Evolutionary conservation across 1,140 invertebrate genomes (phyloP), one percentile per base, ranked within the genome.

Genomic region (Cecropterus lyciades): DNA sequence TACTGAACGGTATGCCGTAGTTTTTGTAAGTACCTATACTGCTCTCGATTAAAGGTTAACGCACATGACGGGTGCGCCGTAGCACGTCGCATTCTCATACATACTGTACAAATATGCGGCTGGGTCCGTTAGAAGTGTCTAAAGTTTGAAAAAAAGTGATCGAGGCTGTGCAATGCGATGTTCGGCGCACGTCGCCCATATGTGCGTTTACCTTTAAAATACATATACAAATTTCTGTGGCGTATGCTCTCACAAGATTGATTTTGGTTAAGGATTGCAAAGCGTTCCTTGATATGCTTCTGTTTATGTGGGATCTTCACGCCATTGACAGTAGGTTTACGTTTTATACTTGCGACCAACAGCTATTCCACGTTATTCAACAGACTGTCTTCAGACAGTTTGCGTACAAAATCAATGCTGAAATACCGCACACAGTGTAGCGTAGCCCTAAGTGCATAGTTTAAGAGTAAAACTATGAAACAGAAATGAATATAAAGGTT

Each of bases 401-500:
- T 51, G 60, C 60, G 48, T 63, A 63, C 46, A 63, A 63, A 63
- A 63, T 10, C 48, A 14, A 63, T 14, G 46, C 52, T 63, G 55
- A 40, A 43, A 75, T 71, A 72, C 63, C 75, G 74, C 74, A 76
- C 73, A 74, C 72, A 73, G 75, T 81, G 73, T 79, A 76, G 75
- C 63, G 51, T 87, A 87, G 81, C 73, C 78, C 76, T 87, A 85
- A 89, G 84, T 59, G 72, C 65, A 82, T 86, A 87, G 81, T 81
- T 64, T 87, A 87, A 89, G 83, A 85, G 79, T 85, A 83, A 82
- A 82, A 85, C 70, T 81, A 79, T 87, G 77, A 79, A 79, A 89
- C 70, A 70, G 72, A 87, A 87, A 87, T 87, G 79, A 89, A 89
- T 87, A 89, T 89, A 89, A 89, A 89, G 87, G 87, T 85, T 89